Evolutionary conservation across 2,113 vertebrate species (phyloP), one percentile per base, ranked within the genome.

Genomic region (Ciconia stormi): DNA sequence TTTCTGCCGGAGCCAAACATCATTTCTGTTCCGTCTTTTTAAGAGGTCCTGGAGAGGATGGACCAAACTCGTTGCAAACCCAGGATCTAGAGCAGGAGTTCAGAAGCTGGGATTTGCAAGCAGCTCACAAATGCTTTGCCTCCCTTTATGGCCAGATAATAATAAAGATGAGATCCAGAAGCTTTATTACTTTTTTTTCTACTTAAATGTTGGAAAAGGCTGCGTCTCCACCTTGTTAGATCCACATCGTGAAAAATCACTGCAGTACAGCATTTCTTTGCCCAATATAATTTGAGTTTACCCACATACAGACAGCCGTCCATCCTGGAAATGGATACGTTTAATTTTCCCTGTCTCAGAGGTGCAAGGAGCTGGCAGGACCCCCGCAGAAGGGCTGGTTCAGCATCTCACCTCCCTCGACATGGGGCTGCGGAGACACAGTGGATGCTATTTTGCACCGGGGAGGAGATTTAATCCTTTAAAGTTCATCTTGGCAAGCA

Each of bases 401-500:
- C 38, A 85, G 14, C 70, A 36, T 13, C 55, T 89, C 27, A 0
- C 18, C 18, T 69, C 74, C 62, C 53, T 67, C 9, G 1, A 7
- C 40, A 67, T 0, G 0, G 21, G 40, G 12, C 61, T 3, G 2
- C 3, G 8, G 55, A 65, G 78, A 49, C 47, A 63, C 25, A 0
- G 0, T 1, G 10, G 70, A 42, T 58, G 14, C 2, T 0, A 2
- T 61, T 95, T 70, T 83, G 53, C 53, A 73, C 18, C 1, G 5
- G n/a, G 56, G 36, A 6, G 8, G 34, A 71, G 63, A 71, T 55
- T 59, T 47, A 62, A 61, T 44, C 34, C 53, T 79, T 89, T 67
- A 25, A 82, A 92, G 16, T 70, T 72, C 65, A 18, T 16, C 65
- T 89, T 96, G 87, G 69, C 80, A 94, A 61, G 69, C 13, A 61